Percentiles rank a stretch among this genome's conserved stretches.
Conservation (phyloP, 92 coral and sea anemone species). For the Zoanthus sansibaricus region DNA sequence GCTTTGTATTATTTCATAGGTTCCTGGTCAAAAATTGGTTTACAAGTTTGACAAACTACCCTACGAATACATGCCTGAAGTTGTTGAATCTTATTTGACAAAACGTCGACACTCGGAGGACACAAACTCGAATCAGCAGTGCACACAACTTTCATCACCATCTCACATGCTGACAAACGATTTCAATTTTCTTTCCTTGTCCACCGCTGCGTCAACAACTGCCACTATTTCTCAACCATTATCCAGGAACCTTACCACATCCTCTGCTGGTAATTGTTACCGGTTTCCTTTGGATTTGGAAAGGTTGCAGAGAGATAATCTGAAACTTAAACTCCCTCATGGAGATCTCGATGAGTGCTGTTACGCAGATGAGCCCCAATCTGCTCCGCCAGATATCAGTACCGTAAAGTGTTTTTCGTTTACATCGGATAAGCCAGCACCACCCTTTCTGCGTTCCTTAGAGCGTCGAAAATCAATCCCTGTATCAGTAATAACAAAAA, state of each 20-base stretch:
- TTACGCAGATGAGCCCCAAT: neutral
- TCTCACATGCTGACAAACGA: constrained; percentile 1
- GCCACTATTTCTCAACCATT: neutral
- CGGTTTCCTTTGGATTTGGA: neutral
- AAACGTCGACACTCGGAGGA: neutral
- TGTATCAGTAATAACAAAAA: constrained; percentile 37
- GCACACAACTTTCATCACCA: neutral
- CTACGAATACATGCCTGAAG: constrained; percentile 53
- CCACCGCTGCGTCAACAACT: neutral
- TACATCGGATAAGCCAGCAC: neutral
- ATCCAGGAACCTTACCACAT: neutral
- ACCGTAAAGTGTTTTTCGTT: constrained; percentile 10
- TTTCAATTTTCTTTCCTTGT: constrained; percentile 10
- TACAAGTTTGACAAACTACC: constrained; percentile 67
- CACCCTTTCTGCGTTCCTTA: neutral
- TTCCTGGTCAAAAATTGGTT: constrained; percentile 63
- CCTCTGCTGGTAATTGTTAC: neutral
- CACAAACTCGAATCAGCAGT: neutral
- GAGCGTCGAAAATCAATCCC: constrained; percentile 27
- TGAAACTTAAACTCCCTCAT: neutral
- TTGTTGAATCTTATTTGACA: constrained; percentile 14
- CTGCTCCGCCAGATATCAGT: constrained; percentile 33
- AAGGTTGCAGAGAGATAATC: neutral
- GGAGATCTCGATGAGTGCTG: neutral
- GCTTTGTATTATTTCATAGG: constrained; percentile 29